Base-by-base conservation (phyloP, 2,797 vertebrate genomes). In the Bryconaethiops microstoma region DNA sequence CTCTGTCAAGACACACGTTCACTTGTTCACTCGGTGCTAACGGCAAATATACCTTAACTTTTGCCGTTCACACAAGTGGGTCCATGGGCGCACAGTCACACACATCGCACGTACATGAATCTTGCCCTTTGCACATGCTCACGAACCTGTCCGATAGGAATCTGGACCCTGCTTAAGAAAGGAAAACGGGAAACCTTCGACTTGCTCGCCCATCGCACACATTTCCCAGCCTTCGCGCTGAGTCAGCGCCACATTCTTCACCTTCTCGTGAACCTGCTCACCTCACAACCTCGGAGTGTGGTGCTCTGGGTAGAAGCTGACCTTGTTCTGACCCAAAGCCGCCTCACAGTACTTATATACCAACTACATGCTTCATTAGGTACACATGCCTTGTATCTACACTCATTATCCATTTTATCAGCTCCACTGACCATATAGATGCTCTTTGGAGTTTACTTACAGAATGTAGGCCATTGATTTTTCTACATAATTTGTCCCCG, bases 1-100 rank as follows among this genome's bases (percentile, higher is more conserved):
- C 23, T 59, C 35, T 48, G 12, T 76, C 48, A 40, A 21, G 25
- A 80, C 81, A 81, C 84, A 88, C 88, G 84, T 82, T 85, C 88
- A 84, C 82, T 89, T 89, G 84, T 82, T 85, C 88, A 84, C 82
- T 89, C 81, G 87, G 86, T 89, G 87, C 78, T 54, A 79, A 78
- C 87, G 83, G 86, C 91, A 92, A 92, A 92, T 91, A 90, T 90
- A 83, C 84, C 76, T 88, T 87, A 86, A 83, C 79, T 85, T 85
- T 67, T 69, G 45, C 57, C 54, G 19, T 82, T 79, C 60, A 85
- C 88, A 84, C 85, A 70, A 74, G 57, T n/a, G 74, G 82, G 83
- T 74, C 29, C 4, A 52, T 50, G 65, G 76, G 81, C 77, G 77
- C 83, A 88, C 79, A 78, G 80, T 76, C 67, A 54, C 74, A 82